These are phyloP conservation scores for Drosophila bifasciata DNA, from an alignment of 1,140 invertebrate species.

Conservation along the genomic window DNA sequence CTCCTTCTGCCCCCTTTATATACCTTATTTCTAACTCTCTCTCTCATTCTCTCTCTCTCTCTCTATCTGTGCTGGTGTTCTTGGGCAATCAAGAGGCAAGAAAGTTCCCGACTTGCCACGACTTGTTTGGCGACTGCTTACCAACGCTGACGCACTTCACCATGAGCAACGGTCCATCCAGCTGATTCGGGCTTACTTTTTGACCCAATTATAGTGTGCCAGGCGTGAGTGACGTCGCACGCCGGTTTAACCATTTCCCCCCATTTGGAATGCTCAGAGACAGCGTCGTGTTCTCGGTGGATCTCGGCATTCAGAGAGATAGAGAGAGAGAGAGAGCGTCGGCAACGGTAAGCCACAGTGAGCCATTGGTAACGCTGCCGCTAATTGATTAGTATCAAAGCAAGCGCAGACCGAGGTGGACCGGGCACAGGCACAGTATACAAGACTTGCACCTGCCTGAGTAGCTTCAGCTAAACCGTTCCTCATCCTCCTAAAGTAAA, in stretches of 20 bases:
- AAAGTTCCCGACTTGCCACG: not conserved
- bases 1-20: no score
- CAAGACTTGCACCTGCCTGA: constrained; percentile 11
- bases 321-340: constrained; percentile 12
- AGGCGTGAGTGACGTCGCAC: not conserved
- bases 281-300: constrained; percentile 34
- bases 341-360: not conserved
- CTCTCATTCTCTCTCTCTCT: not conserved
- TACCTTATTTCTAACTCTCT: not conserved
- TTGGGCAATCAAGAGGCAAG: not conserved
- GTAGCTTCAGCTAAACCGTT: constrained; percentile 5
- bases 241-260: constrained; percentile 48
- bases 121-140: constrained; percentile 21
- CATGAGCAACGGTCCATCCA: constrained; percentile 15
- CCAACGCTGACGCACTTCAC: not conserved
- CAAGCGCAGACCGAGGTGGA: constrained; percentile 39
- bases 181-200: constrained; percentile 61
- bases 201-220: constrained; percentile 68
- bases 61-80: not conserved
- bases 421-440: not conserved
- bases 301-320: no score
- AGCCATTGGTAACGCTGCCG: constrained; percentile 7
- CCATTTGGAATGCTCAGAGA: constrained; percentile 10
- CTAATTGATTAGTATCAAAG: constrained; percentile 69
- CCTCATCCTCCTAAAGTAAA: not conserved